Conservation (phyloP, 1,140 invertebrate species). For the Theocolax elegans region DNA sequence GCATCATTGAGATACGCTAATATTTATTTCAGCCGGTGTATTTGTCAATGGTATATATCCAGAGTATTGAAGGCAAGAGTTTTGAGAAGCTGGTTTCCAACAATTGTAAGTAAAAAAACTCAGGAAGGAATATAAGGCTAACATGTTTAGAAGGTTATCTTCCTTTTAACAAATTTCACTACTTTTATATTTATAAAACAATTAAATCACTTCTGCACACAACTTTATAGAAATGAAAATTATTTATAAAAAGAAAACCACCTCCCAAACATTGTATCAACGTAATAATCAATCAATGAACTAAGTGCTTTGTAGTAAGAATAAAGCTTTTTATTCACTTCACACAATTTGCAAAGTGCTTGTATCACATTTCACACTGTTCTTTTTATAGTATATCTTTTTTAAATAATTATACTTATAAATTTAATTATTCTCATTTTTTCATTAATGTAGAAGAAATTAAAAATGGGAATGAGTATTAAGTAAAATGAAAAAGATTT, state of each 20-base stretch:
- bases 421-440: conserved; percentile 23
- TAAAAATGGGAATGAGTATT: conserved; percentile 11
- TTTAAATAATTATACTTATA: not conserved
- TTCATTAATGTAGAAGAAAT: conserved; percentile 17
- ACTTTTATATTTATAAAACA: not conserved
- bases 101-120: conserved; percentile 34
- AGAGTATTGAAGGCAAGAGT: conserved; percentile 14
- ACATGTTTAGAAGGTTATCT: conserved; percentile 65
- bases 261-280: conserved; percentile 76
- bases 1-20: conserved; percentile 6
- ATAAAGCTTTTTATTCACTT: conserved; percentile 67
- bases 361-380: conserved; percentile 59
- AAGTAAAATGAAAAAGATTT: conserved; percentile 37
- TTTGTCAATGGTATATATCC: conserved; percentile 14
- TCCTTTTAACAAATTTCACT: conserved; percentile 45
- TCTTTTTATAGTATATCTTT: conserved; percentile 40
- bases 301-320: conserved; percentile 63
- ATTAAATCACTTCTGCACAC: not conserved
- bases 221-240: not conserved
- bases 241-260: conserved; percentile 68
- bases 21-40: conserved; percentile 9
- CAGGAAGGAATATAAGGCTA: conserved; percentile 67
- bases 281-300: conserved; percentile 66
- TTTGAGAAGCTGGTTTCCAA: conserved; percentile 21
- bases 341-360: conserved; percentile 62